Percentiles rank a stretch among this genome's conserved stretches.
phyloP scores from a whole-genome alignment of 2,113 vertebrate genomes.

The Petroica traversi region DNA sequence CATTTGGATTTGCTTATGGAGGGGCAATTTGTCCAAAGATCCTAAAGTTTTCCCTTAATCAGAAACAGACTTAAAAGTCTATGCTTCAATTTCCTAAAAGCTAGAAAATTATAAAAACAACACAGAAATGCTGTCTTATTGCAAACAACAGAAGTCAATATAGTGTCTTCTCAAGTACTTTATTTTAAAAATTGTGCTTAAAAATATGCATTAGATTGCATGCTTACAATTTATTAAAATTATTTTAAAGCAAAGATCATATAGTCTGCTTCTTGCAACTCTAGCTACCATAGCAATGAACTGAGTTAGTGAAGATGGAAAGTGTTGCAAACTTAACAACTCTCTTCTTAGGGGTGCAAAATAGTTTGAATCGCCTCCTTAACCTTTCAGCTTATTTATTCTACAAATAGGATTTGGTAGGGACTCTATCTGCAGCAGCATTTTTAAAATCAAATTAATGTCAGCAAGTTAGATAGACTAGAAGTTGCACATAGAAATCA shows the following conservation, averaged over 20 bases:
- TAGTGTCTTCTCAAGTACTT: not conserved
- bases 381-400: not conserved
- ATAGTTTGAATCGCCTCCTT: not conserved
- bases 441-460: not conserved
- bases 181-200: not conserved
- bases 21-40: constrained; percentile 1
- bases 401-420: not conserved
- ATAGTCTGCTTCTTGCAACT: not conserved
- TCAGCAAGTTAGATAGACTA: not conserved
- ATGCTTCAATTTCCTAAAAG: not conserved
- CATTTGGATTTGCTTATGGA: constrained; percentile 52
- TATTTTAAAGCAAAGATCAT: not conserved
- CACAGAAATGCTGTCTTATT: not conserved
- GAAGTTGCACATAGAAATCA: not conserved
- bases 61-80: not conserved
- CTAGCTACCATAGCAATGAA: not conserved
- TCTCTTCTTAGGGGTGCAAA: not conserved
- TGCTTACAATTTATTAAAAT: not conserved
- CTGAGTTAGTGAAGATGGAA: not conserved
- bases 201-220: not conserved
- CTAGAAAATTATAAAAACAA: not conserved
- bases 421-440: not conserved
- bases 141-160: not conserved
- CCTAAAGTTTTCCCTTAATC: not conserved
- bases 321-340: not conserved